Conservation (phyloP, 1,140 invertebrate genomes). For the Mizuhopecten yessoensis region DNA sequence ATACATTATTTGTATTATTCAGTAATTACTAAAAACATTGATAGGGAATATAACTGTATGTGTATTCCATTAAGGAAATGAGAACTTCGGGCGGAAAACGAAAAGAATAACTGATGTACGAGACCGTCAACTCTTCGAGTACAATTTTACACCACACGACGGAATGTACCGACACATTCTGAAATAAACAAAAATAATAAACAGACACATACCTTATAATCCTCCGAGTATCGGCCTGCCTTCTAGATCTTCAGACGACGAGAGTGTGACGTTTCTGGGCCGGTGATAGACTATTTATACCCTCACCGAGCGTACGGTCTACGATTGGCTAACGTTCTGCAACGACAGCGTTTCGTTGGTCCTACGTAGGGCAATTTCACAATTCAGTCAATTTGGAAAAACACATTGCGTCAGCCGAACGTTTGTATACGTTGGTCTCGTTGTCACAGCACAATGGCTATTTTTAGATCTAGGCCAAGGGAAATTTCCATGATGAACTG, state of each 20-base stretch:
- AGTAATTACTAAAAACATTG: too few species aligned
- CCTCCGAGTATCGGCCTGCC: neutral
- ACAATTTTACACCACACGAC: too few species aligned
- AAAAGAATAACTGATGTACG: too few species aligned
- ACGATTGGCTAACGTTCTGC: slow-evolving; percentile 8
- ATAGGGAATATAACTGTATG: too few species aligned
- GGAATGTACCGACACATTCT: neutral
- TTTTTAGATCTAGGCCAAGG: too few species aligned
- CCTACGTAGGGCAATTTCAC: neutral
- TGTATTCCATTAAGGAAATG: too few species aligned
- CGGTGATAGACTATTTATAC: neutral
- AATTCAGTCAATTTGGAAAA: neutral
- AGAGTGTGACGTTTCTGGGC: neutral
- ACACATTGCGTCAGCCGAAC: slow-evolving; percentile 9
- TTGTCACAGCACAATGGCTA: neutral
- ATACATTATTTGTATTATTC: too few species aligned
- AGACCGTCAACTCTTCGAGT: too few species aligned
- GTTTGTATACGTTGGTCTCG: neutral
- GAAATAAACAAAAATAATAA: neutral
- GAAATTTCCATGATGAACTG: too few species aligned
- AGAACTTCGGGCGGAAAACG: too few species aligned
- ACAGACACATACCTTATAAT: neutral
- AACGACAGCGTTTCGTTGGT: neutral
- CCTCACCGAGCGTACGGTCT: neutral
- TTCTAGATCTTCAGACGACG: neutral